Evolutionary conservation across 1,140 invertebrate genomes (phyloP), one percentile per base, ranked within the genome.

Genomic region (Eueides isabella): DNA sequence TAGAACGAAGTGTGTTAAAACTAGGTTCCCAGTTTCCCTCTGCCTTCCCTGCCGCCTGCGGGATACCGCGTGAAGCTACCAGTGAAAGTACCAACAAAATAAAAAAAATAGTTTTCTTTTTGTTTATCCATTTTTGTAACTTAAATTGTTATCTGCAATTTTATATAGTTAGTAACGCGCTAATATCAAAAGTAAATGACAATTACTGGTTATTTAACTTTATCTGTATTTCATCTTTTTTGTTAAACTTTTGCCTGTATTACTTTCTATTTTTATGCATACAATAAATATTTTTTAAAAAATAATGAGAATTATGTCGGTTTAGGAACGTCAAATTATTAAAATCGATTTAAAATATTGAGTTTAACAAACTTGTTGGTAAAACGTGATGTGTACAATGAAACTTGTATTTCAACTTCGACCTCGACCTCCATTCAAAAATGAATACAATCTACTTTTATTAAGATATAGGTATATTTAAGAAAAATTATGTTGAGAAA

Each of bases 161-260:
- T 55, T 26, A 55, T 19, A 55, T 26, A 55, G 12, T 7, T 55
- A 7, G 23, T 55, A 55, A 12, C 11, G 9, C 23, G 23, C 48
- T 55, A 55, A 55, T 55, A 23, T 55, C 19, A 55, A 55, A 55
- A 55, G 48, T 55, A 55, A 55, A 55, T 19, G 48, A 55, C 48
- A 26, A 55, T 7, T 11, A 23, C 1, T 26, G 48, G 19, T 55
- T 55, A 55, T 55, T 26, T 55, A 55, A 55, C 19, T 55, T 19
- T 44, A 19, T 55, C 48, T 12, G 9, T 4, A 55, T 26, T 19
- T 55, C 23, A 11, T 55, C 19, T 55, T 55, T 55, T 26, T 55
- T 55, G 12, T 55, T 12, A 19, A 55, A 55, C 23, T 2, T 23
- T 23, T 55, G 9, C 19, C 26, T 26, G 3, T 11, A 26, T 55